Base-by-base conservation (phyloP, 2,797 vertebrate species). In the Sarcophilus harrisii region DNA sequence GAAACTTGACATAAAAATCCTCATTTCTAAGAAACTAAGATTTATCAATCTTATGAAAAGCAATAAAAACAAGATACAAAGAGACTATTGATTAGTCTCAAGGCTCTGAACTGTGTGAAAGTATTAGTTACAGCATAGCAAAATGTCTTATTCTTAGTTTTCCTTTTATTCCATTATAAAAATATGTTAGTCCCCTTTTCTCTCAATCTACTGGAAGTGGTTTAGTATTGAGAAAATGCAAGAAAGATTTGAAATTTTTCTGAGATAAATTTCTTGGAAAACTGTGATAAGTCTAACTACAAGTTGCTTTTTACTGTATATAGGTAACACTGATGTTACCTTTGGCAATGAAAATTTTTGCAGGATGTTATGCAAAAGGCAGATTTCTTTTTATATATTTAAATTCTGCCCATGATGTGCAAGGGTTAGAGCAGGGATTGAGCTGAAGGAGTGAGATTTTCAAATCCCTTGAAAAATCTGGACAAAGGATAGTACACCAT, bases 381-480 rank as follows among this genome's bases (percentile, higher is more conserved):
- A 92, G 90, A 81, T 96, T 97, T 97, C 97, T 97, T 97, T 98
- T 97, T 95, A 9, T 94, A 97, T 97, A 98, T 98, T 98, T 94
- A 95, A 98, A 92, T 97, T 92, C 90, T 45, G 95, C 95, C 95
- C 96, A 94, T 97, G 97, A 97, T 96, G 93, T 59, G 32, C 66
- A 96, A 96, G 92, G 96, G 97, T 98, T 97, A 98, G 97, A 98
- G 94, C 92, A 98, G 97, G 97, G 73, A 97, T 90, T 98, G 97
- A 98, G 98, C 92, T 96, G 97, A 98, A 99, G 98, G 97, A 98
- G 98, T 97, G 97, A 98, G 97, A 92, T 98, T 98, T 98, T 98
- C 97, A 98, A 99, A 98, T 98, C 97, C 98, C 97, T 98, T 98
- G 98, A 98, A 98, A 98, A 98, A 98, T 97, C 96, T 97, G 97